phyloP scores from a whole-genome alignment of 64 coral and sea anemone genomes.

The Pocillopora damicornis region DNA sequence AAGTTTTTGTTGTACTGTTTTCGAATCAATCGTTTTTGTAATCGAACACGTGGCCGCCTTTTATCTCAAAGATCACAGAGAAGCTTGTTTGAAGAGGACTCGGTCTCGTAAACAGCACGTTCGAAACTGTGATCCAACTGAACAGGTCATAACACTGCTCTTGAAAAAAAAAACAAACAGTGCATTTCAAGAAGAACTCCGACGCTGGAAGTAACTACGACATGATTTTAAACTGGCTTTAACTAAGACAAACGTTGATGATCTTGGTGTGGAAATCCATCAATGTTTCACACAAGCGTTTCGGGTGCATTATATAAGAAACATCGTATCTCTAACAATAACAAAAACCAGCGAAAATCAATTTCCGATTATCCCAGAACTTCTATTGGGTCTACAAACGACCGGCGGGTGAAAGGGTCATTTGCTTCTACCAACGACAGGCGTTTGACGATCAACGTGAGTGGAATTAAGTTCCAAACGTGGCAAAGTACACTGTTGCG shows the following conservation, averaged over 20 bases:
- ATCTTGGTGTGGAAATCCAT: constrained; percentile 8
- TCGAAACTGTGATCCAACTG: neutral
- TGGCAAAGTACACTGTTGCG: constrained; percentile 79
- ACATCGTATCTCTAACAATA: constrained; percentile 12
- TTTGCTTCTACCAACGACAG: constrained; percentile 35
- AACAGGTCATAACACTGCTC: neutral
- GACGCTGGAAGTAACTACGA: neutral
- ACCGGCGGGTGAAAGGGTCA: neutral
- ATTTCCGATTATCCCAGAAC: constrained; percentile 11
- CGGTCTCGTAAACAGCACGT: neutral
- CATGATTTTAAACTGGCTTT: neutral
- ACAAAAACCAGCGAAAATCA: constrained; percentile 10
- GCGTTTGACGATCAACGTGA: constrained; percentile 81
- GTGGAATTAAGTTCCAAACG: constrained; percentile 81
- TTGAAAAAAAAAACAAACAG: neutral
- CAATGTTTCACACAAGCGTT: constrained; percentile 35
- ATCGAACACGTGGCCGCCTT: constrained; percentile 13
- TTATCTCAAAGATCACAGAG: neutral
- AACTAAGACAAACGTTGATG: neutral
- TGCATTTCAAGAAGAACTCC: neutral
- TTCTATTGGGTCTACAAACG: constrained; percentile 17
- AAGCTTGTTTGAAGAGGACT: constrained; percentile 5
- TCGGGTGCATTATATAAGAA: constrained; percentile 2
- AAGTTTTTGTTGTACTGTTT: constrained; percentile 2
- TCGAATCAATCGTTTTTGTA: neutral